Conservation (phyloP, 2,888 invertebrate genomes). For the Hydroisotoma schaefferi region DNA sequence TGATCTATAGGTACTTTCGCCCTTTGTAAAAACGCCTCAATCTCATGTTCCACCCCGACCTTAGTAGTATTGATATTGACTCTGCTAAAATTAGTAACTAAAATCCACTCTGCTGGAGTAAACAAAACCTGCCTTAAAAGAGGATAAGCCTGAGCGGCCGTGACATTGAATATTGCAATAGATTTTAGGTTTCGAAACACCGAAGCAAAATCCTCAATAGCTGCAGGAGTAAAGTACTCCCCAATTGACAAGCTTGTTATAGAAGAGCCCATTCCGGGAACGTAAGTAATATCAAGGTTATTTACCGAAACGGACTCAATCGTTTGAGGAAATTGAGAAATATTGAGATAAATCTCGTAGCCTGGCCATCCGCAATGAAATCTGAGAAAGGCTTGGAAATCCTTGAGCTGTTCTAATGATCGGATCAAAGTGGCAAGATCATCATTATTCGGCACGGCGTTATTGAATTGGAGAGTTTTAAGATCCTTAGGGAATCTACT, state of each 20-base stretch:
- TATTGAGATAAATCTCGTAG: slow-evolving; percentile 18
- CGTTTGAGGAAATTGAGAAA: slow-evolving; percentile 3
- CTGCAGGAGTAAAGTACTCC: slow-evolving; percentile 8
- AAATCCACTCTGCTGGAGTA: slow-evolving; percentile 3
- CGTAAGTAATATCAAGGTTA: slow-evolving; percentile 14
- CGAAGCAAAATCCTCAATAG: slow-evolving; percentile 6
- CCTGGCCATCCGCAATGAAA: slow-evolving; percentile 28
- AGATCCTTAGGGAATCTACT: slow-evolving; percentile 1
- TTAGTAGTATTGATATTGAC: neutral
- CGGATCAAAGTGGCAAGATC: slow-evolving; percentile 1
- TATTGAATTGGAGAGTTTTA: slow-evolving; percentile 13
- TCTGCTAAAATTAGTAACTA: slow-evolving; percentile 16
- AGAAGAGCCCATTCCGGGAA: neutral
- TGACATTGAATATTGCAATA: slow-evolving; percentile 21
- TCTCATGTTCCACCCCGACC: neutral
- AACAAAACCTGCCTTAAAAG: slow-evolving; percentile 5
- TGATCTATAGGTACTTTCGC: slow-evolving; percentile 7
- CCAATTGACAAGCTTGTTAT: slow-evolving; percentile 15
- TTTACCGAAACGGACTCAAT: slow-evolving; percentile 13
- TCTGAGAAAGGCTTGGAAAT: slow-evolving; percentile 21
- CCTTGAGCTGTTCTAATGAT: slow-evolving; percentile 8
- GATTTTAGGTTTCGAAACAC: slow-evolving; percentile 16
- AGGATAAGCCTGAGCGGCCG: slow-evolving; percentile 8
- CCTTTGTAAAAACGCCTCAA: slow-evolving; percentile 6
- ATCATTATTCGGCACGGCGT: slow-evolving; percentile 16